Evolutionary conservation across 2,113 vertebrate species (phyloP).

Genomic region (Leptobrachium ailaonicum): DNA sequence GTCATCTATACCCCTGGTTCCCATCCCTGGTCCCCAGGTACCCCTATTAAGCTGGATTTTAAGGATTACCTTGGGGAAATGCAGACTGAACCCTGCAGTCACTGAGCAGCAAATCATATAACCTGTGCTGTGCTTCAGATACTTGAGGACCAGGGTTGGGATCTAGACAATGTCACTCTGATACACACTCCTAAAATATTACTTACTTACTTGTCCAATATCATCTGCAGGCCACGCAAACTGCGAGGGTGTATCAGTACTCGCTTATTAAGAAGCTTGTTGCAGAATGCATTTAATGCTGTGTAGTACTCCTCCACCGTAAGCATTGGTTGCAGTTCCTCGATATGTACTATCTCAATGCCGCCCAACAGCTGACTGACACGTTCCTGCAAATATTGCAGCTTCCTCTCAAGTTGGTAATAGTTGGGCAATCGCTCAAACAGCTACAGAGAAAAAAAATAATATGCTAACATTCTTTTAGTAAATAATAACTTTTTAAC

Average conservation of each 20-base stretch:
- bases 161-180: no score
- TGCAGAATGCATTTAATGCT: slow-evolving; percentile 77
- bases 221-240: slow-evolving; percentile 83
- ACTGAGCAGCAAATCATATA: no score
- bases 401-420: slow-evolving; percentile 76
- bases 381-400: slow-evolving; percentile 79
- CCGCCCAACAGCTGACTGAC: slow-evolving; percentile 87
- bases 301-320: slow-evolving; percentile 83
- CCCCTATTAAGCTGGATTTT: no score
- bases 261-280: slow-evolving; percentile 66
- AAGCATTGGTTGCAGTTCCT: slow-evolving; percentile 77
- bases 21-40: no score
- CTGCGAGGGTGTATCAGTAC: slow-evolving; percentile 81
- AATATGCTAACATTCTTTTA: not conserved
- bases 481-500: no score
- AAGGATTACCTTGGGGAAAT: no score
- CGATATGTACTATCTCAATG: slow-evolving; percentile 78
- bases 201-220: slow-evolving; percentile 76
- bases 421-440: slow-evolving; percentile 84
- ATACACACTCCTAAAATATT: not conserved
- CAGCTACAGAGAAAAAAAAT: slow-evolving; percentile 5
- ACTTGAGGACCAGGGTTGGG: no score
- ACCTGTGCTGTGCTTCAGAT: no score
- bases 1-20: no score
- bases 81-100: no score